Base-by-base conservation (phyloP, 1,140 invertebrate species). In the Thalassaphorura encarpata region DNA sequence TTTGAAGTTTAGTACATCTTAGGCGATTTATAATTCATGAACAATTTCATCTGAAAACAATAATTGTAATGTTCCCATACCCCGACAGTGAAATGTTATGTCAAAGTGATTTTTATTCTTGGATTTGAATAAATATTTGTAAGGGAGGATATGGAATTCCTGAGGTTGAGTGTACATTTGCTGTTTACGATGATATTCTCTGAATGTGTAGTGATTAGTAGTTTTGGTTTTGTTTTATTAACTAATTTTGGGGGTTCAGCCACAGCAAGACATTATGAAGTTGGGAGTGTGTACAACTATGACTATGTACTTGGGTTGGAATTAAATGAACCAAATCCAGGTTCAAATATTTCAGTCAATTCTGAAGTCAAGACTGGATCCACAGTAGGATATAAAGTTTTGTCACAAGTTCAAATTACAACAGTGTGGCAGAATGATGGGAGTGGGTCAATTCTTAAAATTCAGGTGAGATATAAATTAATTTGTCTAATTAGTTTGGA, bases 371-470 rank as follows among this genome's bases (percentile, higher is more conserved):
- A 41, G 28, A 60, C 63, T 3, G 71, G 68, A 2, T 78, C 76
- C 53, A 76, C 80, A 57, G 78, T 81, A 31, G 80, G 80, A 13
- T 81, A 78, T 66, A 72, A 73, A 58, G 60, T 80, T 26, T 69
- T 73, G 29, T 73, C 71, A 24, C 69, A 71, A 48, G 66, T 81
- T 1, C 62, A 69, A 16, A 69, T 80, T 2, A 66, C 68, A n/a
- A 68, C 73, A 6, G 64, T 79, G 29, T 82, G 79, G 79, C 72
- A 71, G 52, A 70, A 73, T n/a, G 69, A 72, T 56, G 52, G 63
- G 3, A 66, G 72, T 26, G 72, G 67, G 31, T 64, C 73, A 21
- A 58, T 70, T 36, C 45, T 69, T 11, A 63, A 67, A 60, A 62
- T 70, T 29, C 61, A 62, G 41, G 69, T 70, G 52, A 64, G 56